Evolutionary conservation across 2,797 vertebrate species (phyloP).

Genomic region (Falco cherrug): DNA sequence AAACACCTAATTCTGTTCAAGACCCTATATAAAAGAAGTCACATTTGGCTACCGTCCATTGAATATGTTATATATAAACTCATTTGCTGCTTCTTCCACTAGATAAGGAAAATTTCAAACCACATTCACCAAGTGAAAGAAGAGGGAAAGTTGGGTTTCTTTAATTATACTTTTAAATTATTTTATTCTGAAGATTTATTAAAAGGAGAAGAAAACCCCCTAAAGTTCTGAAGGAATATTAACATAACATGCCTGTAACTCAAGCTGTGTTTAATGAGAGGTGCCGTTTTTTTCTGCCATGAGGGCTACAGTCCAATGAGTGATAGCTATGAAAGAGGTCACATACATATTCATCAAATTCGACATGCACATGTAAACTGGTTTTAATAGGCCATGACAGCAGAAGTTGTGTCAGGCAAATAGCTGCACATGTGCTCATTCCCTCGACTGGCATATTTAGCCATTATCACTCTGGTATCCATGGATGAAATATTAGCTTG

Average conservation of each 20-base stretch:
- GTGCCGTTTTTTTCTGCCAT: conserved; percentile 86
- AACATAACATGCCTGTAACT: conserved; percentile 87
- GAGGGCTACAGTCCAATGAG: conserved; percentile 83
- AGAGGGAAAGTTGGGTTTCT: conserved; percentile 14
- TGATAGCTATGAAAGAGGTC: conserved; percentile 95
- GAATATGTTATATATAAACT: not conserved
- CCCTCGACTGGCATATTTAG: conserved; percentile 78
- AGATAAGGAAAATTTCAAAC: not conserved
- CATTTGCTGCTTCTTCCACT: not conserved
- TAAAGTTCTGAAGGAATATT: conserved; percentile 85
- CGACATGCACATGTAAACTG: conserved; percentile 96
- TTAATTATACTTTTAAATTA: conserved; percentile 82
- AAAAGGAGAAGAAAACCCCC: conserved; percentile 81
- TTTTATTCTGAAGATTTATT: conserved; percentile 80
- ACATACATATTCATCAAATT: conserved; percentile 99
- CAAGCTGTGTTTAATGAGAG: conserved; percentile 94
- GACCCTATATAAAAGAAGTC: not conserved
- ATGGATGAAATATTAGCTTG: conserved; percentile 84
- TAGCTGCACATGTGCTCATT: conserved; percentile 79
- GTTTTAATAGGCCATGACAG: conserved; percentile 98
- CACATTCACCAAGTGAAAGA: conserved; percentile 24
- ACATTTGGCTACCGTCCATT: not conserved
- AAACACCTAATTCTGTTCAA: not conserved
- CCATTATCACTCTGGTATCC: conserved; percentile 79
- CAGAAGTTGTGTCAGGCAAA: conserved; percentile 86